A percentile compares a stretch with the other conserved stretches of the same genome.
phyloP scores from a whole-genome alignment of 2,113 vertebrate genomes.

The Nesospiza acunhae region DNA sequence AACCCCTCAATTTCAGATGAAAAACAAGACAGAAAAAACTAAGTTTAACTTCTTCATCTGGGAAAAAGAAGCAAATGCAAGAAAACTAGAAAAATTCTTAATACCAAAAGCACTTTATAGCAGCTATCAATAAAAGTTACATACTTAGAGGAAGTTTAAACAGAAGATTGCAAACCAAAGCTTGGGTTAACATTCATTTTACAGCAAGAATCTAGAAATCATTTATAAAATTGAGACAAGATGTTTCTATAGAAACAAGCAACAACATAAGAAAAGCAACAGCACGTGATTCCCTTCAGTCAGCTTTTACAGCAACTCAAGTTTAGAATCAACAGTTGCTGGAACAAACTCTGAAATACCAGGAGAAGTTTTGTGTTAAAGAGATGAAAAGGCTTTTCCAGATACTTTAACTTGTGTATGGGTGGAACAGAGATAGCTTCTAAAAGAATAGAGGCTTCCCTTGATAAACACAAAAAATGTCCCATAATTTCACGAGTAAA shows the following conservation, averaged over 20 bases:
- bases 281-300: not conserved
- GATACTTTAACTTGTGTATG: not conserved
- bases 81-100: not conserved
- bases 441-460: not conserved
- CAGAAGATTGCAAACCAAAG: not conserved
- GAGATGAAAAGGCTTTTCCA: not conserved
- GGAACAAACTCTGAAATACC: not conserved
- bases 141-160: not conserved
- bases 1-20: not conserved
- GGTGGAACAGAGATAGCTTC: not conserved
- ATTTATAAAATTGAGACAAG: conserved; percentile 11
- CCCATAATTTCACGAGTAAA: not conserved
- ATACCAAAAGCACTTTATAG: not conserved
- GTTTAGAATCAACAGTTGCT: not conserved
- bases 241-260: conserved; percentile 43
- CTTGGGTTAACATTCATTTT: not conserved
- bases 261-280: conserved; percentile 32
- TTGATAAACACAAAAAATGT: not conserved
- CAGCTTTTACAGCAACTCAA: not conserved
- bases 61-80: not conserved
- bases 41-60: not conserved
- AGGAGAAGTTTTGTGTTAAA: not conserved
- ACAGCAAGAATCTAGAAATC: not conserved
- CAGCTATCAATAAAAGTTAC: not conserved
- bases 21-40: not conserved